Conservation (phyloP, 1,140 invertebrate species). For the Oscheius sp. region DNA sequence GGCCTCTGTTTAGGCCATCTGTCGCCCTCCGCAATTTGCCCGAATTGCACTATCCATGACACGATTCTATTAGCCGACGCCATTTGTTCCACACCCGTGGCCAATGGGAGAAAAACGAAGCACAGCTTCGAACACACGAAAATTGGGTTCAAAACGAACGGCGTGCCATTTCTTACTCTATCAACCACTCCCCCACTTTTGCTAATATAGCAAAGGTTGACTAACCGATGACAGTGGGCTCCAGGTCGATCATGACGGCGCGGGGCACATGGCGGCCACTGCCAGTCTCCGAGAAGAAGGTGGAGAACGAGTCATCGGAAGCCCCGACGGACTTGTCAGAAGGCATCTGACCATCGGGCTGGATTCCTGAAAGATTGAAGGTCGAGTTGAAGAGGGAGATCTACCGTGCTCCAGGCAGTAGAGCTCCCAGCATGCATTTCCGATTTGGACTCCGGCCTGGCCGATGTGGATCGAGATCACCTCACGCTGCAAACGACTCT, state of each 20-base stretch:
- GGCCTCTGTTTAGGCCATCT: no score
- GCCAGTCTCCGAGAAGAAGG: constrained; percentile 68
- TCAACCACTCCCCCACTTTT: no score
- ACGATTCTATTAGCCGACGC: no score
- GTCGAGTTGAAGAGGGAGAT: background rate
- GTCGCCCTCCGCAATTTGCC: no score
- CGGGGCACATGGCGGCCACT: constrained; percentile 58
- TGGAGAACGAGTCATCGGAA: constrained; percentile 67
- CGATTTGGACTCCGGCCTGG: constrained; percentile 79
- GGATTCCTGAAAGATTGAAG: constrained; percentile 62
- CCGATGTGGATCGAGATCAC: constrained; percentile 82
- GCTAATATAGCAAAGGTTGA: background rate
- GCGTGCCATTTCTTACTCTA: no score
- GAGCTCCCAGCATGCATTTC: constrained; percentile 68
- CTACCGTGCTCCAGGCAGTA: constrained; percentile 65
- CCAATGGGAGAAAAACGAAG: no score
- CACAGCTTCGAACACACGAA: no score
- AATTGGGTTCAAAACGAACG: no score
- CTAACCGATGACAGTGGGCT: constrained; percentile 61
- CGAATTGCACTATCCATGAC: no score
- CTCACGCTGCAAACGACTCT: constrained; percentile 65
- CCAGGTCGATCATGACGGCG: constrained; percentile 61
- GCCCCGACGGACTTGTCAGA: constrained; percentile 62
- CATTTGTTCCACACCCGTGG: no score
- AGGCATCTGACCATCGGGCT: constrained; percentile 69